Conservation (phyloP, 2,888 invertebrate genomes). For the Arenicola marina region DNA sequence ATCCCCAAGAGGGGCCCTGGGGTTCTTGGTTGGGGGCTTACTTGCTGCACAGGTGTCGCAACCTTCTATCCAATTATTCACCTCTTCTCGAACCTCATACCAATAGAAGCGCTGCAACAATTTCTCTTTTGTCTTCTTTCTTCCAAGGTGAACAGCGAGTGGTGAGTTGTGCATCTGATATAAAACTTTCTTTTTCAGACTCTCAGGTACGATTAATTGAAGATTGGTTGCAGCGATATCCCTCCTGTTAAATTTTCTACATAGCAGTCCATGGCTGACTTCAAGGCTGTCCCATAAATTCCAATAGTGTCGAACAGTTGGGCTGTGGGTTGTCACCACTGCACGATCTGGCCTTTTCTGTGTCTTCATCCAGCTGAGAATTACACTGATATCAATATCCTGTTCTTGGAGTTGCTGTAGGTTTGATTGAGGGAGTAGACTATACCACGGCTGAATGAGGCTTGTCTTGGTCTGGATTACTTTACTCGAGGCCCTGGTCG, state of each 20-base stretch:
- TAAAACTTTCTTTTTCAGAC: not conserved
- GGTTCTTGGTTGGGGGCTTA: slow-evolving; percentile 7
- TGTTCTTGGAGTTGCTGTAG: no score
- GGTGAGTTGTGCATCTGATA: slow-evolving; percentile 4
- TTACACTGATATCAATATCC: no score
- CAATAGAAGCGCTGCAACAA: not conserved
- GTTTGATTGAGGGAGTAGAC: no score
- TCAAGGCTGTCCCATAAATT: slow-evolving; percentile 2
- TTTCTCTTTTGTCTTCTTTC: not conserved
- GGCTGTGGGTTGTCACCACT: no score
- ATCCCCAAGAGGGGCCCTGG: slow-evolving; percentile 12
- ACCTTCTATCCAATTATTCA: not conserved
- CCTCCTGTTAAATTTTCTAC: not conserved
- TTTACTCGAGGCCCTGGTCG: no score
- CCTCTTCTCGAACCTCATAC: not conserved
- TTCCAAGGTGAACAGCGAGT: not conserved
- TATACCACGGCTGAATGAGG: no score
- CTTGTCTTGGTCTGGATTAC: no score
- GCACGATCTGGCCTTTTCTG: no score
- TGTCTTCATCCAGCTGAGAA: no score
- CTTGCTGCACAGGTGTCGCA: slow-evolving; percentile 11
- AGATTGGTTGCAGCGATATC: not conserved
- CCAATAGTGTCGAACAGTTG: slow-evolving; percentile 6
- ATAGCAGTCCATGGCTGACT: not conserved
- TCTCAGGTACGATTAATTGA: not conserved